Evolutionary conservation across 2,888 invertebrate genomes (phyloP).

Genomic region (Coelopa pilipes): DNA sequence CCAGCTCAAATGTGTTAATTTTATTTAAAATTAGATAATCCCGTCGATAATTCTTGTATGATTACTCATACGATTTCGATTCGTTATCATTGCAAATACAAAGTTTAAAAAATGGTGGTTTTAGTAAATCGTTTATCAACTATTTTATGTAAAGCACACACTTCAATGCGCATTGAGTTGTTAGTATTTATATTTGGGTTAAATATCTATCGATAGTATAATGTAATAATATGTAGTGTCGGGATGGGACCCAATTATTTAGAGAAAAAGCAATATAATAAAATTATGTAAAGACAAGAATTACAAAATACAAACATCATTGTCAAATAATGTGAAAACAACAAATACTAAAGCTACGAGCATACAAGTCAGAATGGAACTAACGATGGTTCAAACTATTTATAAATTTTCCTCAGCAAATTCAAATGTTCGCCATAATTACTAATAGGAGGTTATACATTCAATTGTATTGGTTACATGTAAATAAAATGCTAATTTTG

Average conservation of each 20-base stretch:
- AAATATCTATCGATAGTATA: too few species aligned
- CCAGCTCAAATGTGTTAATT: conserved; percentile 34
- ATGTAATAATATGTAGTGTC: too few species aligned
- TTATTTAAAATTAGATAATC: conserved; percentile 28
- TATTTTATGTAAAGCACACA: conserved; percentile 22
- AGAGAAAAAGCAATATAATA: too few species aligned
- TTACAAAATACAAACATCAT: neutral
- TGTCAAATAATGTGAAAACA: conserved; percentile 24
- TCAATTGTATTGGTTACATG: neutral
- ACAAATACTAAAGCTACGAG: conserved; percentile 39
- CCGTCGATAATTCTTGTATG: conserved; percentile 13
- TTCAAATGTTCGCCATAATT: conserved; percentile 29
- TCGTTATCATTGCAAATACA: conserved; percentile 25
- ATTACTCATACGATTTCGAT: conserved; percentile 18
- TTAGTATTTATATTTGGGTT: conserved; percentile 15
- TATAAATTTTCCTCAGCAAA: conserved; percentile 25
- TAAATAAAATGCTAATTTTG: conserved; percentile 17
- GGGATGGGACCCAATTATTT: too few species aligned
- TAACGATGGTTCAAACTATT: conserved; percentile 39
- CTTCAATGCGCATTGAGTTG: conserved; percentile 8
- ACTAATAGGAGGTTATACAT: conserved; percentile 5
- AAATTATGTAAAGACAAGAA: neutral
- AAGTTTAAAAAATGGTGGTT: conserved; percentile 23
- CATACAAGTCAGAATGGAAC: conserved; percentile 36
- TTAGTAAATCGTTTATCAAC: conserved; percentile 25